Conservation (phyloP, 2,888 invertebrate species). For the Orthonychiurus folsomi region DNA sequence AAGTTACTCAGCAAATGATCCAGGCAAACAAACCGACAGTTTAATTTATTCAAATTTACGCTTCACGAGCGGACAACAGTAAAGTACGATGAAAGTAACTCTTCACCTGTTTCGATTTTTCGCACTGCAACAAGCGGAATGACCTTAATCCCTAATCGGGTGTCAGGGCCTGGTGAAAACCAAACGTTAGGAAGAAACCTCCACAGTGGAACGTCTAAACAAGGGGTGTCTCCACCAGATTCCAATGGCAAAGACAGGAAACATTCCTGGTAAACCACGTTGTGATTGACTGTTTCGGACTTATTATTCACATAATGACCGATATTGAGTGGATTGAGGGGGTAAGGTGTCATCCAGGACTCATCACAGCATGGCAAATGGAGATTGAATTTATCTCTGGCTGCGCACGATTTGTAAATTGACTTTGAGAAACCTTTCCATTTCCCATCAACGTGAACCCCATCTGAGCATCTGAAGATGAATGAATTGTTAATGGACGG, state of each 20-base stretch:
- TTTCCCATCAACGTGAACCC: slow-evolving; percentile 48
- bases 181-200: slow-evolving; percentile 47
- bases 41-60: no score
- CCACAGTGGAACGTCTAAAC: slow-evolving; percentile 42
- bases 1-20: no score
- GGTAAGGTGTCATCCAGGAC: slow-evolving; percentile 40
- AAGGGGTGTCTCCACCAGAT: slow-evolving; percentile 3
- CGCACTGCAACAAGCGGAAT: slow-evolving; percentile 45
- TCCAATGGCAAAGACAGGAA: slow-evolving; percentile 39
- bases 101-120: slow-evolving; percentile 45
- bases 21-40: no score
- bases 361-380: slow-evolving; percentile 44
- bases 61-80: slow-evolving; percentile 39
- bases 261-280: slow-evolving; percentile 49
- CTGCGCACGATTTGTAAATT: slow-evolving; percentile 44
- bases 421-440: slow-evolving; percentile 46
- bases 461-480: slow-evolving; percentile 49
- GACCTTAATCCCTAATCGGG: slow-evolving; percentile 41
- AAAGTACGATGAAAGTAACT: slow-evolving; percentile 47
- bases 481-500: slow-evolving; percentile 48
- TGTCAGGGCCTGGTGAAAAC: slow-evolving; percentile 39
- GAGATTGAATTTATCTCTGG: slow-evolving; percentile 28
- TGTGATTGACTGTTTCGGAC: slow-evolving; percentile 42
- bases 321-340: slow-evolving; percentile 46
- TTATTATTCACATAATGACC: slow-evolving; percentile 51